Percentiles rank a stretch among this genome's conserved stretches.
These are phyloP conservation scores for Ceraclea dissimilis DNA, from an alignment of 2,888 invertebrate genomes.

Conservation along the genomic window DNA sequence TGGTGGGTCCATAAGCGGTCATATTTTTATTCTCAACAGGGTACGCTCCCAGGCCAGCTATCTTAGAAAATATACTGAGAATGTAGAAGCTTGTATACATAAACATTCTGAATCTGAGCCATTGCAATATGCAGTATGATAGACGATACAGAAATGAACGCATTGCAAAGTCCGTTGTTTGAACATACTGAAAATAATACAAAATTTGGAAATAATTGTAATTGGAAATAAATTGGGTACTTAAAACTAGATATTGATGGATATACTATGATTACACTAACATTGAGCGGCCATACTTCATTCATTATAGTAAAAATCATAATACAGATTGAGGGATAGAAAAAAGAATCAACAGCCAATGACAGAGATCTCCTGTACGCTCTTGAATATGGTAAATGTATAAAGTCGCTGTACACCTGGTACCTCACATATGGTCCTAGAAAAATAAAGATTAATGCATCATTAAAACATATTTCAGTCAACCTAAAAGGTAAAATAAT, in stretches of 20 bases:
- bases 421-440: constrained; percentile 11
- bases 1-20: constrained; percentile 79
- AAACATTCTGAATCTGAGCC: constrained; percentile 81
- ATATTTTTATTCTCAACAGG: constrained; percentile 63
- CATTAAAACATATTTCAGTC: no score
- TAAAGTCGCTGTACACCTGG: constrained; percentile 8
- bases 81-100: constrained; percentile 86
- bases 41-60: constrained; percentile 90
- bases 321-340: no score
- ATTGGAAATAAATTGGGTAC: not conserved
- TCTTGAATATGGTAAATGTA: constrained; percentile 6
- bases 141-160: constrained; percentile 70
- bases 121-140: constrained; percentile 80
- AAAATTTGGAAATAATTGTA: not conserved
- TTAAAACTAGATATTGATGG: no score
- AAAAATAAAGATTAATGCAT: no score
- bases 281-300: not conserved
- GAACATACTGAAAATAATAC: constrained; percentile 61
- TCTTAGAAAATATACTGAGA: constrained; percentile 86
- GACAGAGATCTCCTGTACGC: not conserved
- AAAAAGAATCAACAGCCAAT: not conserved
- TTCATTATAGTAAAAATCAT: no score
- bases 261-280: not conserved
- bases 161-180: constrained; percentile 67
- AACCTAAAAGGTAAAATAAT: not conserved